phyloP scores from a whole-genome alignment of 2,113 vertebrate species.

The Cinclus cinclus region DNA sequence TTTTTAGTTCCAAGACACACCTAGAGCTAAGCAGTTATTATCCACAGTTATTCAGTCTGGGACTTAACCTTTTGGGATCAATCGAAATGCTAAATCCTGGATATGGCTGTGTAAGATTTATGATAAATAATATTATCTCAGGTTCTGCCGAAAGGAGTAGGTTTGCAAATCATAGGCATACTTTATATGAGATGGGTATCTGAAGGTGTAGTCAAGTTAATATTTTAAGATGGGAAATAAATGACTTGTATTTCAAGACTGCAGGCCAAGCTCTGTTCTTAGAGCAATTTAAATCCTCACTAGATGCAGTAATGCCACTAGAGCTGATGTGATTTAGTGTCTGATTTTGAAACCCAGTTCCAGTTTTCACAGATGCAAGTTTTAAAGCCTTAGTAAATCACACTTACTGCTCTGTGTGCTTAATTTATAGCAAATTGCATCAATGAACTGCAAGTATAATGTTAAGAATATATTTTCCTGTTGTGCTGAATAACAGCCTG shows the following conservation, averaged over 20 bases:
- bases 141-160: not conserved
- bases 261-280: not conserved
- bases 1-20: not conserved
- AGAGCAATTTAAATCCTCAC: not conserved
- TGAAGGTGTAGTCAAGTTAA: not conserved
- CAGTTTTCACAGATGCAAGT: not conserved
- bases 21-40: not conserved
- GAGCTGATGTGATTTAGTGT: not conserved
- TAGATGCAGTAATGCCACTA: not conserved
- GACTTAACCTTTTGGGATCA: not conserved
- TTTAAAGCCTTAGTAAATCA: conserved; percentile 13
- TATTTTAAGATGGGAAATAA: conserved; percentile 8
- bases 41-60: not conserved
- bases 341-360: not conserved
- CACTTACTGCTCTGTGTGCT: not conserved
- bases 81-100: not conserved
- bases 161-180: not conserved
- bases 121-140: not conserved
- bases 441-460: not conserved
- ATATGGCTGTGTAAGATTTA: not conserved
- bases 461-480: not conserved
- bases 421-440: conserved; percentile 11
- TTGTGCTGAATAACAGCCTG: not conserved
- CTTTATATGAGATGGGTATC: not conserved
- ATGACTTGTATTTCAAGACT: not conserved